phyloP scores from a whole-genome alignment of 1,140 invertebrate species.

The Onthophagus taurus region DNA sequence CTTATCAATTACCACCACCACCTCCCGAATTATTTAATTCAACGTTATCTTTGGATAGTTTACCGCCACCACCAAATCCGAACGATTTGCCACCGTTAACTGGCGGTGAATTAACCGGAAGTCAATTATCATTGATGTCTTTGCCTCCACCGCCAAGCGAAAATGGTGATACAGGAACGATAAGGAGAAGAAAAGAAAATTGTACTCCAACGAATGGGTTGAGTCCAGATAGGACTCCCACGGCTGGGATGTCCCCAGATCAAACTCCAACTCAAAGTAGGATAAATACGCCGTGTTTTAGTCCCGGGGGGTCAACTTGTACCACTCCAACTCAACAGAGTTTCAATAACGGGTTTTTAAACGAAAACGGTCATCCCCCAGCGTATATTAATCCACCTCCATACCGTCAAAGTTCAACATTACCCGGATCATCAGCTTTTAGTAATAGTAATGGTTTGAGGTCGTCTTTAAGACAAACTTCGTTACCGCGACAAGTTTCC shows the following conservation, averaged over 20 bases:
- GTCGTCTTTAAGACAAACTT: constrained; percentile 30
- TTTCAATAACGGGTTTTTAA: too few species aligned
- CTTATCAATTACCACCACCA: constrained; percentile 45
- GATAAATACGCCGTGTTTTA: constrained; percentile 39
- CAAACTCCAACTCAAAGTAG: constrained; percentile 36
- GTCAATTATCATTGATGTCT: constrained; percentile 54
- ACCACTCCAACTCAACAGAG: constrained; percentile 31
- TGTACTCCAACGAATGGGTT: constrained; percentile 30
- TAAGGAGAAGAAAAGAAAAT: constrained; percentile 30
- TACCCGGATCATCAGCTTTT: constrained; percentile 23
- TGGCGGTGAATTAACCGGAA: constrained; percentile 53
- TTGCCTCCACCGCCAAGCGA: constrained; percentile 53
- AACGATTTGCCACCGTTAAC: constrained; percentile 48
- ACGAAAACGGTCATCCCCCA: too few species aligned
- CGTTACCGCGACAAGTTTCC: constrained; percentile 30
- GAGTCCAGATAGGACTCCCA: constrained; percentile 34
- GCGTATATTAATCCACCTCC: constrained; percentile 27
- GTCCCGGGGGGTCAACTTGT: constrained; percentile 36
- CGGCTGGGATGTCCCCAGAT: constrained; percentile 36
- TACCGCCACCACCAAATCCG: constrained; percentile 68
- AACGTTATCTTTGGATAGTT: constrained; percentile 61
- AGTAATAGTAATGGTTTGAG: constrained; percentile 28
- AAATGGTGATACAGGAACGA: constrained; percentile 40
- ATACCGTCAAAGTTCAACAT: constrained; percentile 24
- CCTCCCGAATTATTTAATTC: constrained; percentile 61